Base-by-base conservation (phyloP, 2,113 vertebrate species). In the Carassius carassius region DNA sequence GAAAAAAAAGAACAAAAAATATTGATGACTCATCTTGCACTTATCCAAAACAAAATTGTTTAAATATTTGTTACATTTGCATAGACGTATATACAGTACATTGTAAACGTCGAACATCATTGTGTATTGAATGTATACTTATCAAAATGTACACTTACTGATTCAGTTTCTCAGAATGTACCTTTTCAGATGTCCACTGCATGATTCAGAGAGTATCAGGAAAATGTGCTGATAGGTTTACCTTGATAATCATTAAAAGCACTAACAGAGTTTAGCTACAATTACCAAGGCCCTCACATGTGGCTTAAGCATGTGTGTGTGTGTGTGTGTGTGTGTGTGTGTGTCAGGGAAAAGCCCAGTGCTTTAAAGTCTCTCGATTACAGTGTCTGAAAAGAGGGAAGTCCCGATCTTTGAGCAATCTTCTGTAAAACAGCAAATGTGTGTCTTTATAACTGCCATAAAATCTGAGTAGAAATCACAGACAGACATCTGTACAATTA, bases 361-460 rank as follows among this genome's bases (percentile, higher is more conserved):
- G 19, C n/a, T 78, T 77, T 32, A 62, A 62, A 73, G 72, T 84
- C 10, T 81, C 58, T 32, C 32, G 86, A 86, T 88, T 86, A 88
- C 47, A 88, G 87, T 37, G 72, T 75, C 63, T 76, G 81, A 77
- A 14, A 37, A 75, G 37, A 84, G 87, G 87, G 82, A 88, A 86
- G 73, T 88, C 78, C 85, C 81, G 41, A 62, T 86, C 82, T 81
- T 65, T 58, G n/a, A 51, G 25, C 81, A 25, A 35, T 35, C 54
- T 41, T 32, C 32, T 78, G 70, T 85, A 82, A 87, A 82, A 78
- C 63, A 44, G 56, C 0, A 41, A 35, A 41, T 63, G 49, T 83
- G 60, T 56, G 58, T 69, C 37, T 78, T 54, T 72, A 49, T 86
- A 25, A 69, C 19, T 21, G 19, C 41, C 41, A 78, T 35, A 82